A percentile compares a stretch with the other conserved stretches of the same genome.
These are phyloP conservation scores for Drosophila eugracilis DNA, from an alignment of 1,140 invertebrate genomes.

Conservation along the genomic window DNA sequence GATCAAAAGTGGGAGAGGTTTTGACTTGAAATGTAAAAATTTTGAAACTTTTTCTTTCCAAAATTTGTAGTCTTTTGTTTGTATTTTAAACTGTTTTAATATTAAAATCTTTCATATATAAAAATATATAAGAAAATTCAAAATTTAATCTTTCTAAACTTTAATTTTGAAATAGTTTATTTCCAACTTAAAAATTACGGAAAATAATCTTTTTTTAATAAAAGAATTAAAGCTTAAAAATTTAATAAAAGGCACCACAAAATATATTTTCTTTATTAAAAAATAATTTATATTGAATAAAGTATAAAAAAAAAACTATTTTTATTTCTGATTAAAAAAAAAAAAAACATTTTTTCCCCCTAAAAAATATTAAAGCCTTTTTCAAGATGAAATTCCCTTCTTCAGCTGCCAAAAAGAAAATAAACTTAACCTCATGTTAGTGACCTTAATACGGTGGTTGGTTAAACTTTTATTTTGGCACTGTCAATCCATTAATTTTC, in stretches of 20 bases:
- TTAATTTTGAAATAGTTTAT: neutral
- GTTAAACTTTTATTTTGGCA: slow-evolving; percentile 22
- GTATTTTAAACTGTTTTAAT: too few species aligned
- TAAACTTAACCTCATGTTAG: neutral
- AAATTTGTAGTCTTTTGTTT: too few species aligned
- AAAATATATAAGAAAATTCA: neutral
- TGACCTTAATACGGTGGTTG: slow-evolving; percentile 16
- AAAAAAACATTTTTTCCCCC: neutral
- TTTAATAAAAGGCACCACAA: too few species aligned
- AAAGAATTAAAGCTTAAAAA: too few species aligned
- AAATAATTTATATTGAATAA: too few species aligned
- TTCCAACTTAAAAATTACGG: too few species aligned
- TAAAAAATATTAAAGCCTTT: neutral
- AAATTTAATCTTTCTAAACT: too few species aligned
- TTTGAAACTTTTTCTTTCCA: too few species aligned
- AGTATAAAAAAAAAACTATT: neutral
- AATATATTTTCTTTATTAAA: too few species aligned
- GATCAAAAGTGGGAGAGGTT: neutral
- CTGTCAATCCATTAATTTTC: slow-evolving; percentile 42
- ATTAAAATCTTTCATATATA: too few species aligned
- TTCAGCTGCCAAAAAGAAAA: too few species aligned
- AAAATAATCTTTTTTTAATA: too few species aligned
- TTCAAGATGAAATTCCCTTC: neutral
- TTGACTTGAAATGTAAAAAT: neutral
- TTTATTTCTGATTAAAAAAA: neutral